Conservation (phyloP, 2,113 vertebrate species). For the Oryzias woworae region DNA sequence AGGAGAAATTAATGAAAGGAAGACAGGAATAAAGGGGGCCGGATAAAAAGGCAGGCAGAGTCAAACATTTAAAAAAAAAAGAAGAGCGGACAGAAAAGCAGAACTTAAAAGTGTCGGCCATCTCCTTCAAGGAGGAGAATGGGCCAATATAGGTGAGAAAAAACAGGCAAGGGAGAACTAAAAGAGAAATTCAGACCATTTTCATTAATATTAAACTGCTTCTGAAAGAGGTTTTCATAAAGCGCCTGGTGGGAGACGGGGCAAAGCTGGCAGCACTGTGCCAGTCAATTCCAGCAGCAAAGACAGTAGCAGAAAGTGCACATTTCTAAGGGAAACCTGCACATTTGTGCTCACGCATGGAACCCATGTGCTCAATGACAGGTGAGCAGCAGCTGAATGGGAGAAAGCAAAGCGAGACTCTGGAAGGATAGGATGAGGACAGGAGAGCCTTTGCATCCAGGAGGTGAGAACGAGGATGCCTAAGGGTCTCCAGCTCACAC, state of each 20-base stretch:
- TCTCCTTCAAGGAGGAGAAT: conserved; percentile 39
- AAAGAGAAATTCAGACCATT: conserved; percentile 27
- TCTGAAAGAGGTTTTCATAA: conserved; percentile 27
- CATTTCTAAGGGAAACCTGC: conserved; percentile 36
- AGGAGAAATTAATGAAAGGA: conserved; percentile 30
- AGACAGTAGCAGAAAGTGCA: conserved; percentile 26
- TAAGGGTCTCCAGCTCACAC: conserved; percentile 7
- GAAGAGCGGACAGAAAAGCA: conserved; percentile 34
- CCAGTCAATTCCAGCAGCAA: conserved; percentile 23
- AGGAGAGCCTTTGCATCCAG: conserved; percentile 10
- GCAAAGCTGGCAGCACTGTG: conserved; percentile 10
- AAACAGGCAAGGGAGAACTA: conserved; percentile 20
- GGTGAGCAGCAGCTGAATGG: conserved; percentile 30
- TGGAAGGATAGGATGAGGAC: conserved; percentile 14
- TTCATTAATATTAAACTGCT: conserved; percentile 39
- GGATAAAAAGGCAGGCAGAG: conserved; percentile 33
- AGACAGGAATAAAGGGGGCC: conserved; percentile 15
- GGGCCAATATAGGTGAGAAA: conserved; percentile 18
- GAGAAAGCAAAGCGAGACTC: conserved; percentile 16
- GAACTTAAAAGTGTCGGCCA: conserved; percentile 16
- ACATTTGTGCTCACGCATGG: conserved; percentile 9
- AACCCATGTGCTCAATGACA: conserved; percentile 9
- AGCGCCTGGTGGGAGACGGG: conserved; percentile 28
- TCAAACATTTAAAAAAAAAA: conserved; percentile 22
- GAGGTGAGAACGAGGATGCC: conserved; percentile 41